Conservation (phyloP, 2,113 vertebrate genomes). For the Sterna hirundo region DNA sequence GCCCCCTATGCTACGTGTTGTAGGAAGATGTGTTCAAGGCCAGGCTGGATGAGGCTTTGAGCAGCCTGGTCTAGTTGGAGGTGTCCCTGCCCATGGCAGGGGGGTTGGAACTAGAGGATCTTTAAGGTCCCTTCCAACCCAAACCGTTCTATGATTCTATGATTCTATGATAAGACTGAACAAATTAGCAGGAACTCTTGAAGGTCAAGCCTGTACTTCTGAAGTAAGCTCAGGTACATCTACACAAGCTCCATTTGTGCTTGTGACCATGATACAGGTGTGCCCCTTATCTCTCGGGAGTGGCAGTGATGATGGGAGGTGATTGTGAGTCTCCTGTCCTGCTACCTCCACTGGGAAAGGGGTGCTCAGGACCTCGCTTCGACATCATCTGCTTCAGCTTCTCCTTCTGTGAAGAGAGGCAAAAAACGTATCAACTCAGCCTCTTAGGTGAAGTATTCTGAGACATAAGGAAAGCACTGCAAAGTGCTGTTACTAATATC, state of each 20-base stretch:
- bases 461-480: neutral
- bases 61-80: too few relatives aligned
- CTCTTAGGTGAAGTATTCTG: neutral
- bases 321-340: neutral
- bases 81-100: too few relatives aligned
- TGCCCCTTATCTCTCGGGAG: neutral
- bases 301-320: neutral
- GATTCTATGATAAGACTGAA: neutral
- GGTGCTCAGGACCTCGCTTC: neutral
- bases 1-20: neutral
- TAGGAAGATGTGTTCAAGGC: neutral
- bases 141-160: too few relatives aligned
- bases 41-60: too few relatives aligned
- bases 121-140: too few relatives aligned
- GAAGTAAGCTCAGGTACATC: neutral
- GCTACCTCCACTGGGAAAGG: neutral
- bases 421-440: neutral
- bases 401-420: neutral
- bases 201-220: neutral
- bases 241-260: neutral
- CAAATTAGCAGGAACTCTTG: neutral
- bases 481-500: neutral
- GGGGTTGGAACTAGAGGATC: too few relatives aligned
- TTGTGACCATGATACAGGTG: fast-evolving
- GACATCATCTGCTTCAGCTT: neutral